A percentile compares a stretch with the other conserved stretches of the same genome.
Conservation (phyloP, 2,888 invertebrate genomes). For the Trachelus iudaicus region DNA sequence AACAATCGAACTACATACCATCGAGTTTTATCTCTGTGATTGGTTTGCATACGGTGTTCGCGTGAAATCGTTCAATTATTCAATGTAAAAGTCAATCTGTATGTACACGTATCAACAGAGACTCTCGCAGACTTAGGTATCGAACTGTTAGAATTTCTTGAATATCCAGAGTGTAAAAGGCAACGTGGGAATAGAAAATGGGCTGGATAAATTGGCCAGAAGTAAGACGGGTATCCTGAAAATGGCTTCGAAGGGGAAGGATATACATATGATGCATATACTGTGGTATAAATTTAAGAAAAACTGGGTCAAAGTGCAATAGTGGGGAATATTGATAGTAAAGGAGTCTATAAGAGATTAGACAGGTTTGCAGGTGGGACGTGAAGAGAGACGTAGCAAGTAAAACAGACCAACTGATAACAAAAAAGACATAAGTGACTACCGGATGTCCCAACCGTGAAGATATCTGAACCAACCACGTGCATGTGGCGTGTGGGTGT, state of each 20-base stretch:
- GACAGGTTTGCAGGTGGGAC: neutral
- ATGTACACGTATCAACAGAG: neutral
- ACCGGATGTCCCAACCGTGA: neutral
- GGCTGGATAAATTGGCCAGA: conserved; percentile 21
- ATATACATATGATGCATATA: conserved; percentile 16
- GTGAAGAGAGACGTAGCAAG: neutral
- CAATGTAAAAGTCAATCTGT: neutral
- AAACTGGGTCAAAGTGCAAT: conserved; percentile 41
- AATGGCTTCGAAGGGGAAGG: conserved; percentile 3
- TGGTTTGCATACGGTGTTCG: too few species aligned
- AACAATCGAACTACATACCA: neutral
- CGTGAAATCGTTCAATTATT: neutral
- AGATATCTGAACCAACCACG: neutral
- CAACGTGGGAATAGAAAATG: neutral
- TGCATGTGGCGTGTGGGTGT: neutral
- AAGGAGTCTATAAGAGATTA: neutral
- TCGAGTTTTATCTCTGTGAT: neutral
- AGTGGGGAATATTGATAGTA: conserved; percentile 24
- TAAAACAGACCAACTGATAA: neutral
- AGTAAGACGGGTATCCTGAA: conserved; percentile 12
- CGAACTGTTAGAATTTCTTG: neutral
- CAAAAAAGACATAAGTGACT: neutral
- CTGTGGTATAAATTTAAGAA: conserved; percentile 29
- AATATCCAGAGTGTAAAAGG: neutral
- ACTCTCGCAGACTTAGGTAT: neutral